Evolutionary conservation across 1,140 invertebrate genomes (phyloP).

Genomic region (Leptonema lineaticorne): DNA sequence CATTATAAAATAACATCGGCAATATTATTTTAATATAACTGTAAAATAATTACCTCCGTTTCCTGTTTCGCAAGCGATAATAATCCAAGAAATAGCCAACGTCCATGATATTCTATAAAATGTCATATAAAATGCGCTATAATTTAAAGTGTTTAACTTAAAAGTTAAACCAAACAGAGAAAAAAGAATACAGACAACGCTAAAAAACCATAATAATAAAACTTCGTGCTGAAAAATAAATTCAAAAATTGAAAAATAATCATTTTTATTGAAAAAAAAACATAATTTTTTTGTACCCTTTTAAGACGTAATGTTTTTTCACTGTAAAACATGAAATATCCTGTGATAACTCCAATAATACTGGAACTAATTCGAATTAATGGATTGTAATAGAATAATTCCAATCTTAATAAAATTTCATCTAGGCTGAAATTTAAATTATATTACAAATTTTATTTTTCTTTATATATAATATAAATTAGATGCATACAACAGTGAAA

Average conservation of each 20-base stretch:
- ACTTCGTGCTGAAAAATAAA: not conserved
- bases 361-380: conserved; percentile 58
- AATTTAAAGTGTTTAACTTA: conserved; percentile 42
- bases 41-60: conserved; percentile 51
- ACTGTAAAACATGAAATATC: conserved; percentile 48
- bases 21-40: conserved; percentile 12
- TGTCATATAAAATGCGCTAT: conserved; percentile 49
- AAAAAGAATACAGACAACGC: too few relatives aligned
- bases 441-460: not conserved
- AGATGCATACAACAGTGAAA: not conserved
- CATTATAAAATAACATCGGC: not conserved
- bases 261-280: not conserved
- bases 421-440: conserved; percentile 43
- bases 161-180: not conserved
- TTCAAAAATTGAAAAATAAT: not conserved
- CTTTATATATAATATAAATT: not conserved
- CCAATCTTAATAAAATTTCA: conserved; percentile 47
- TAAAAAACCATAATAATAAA: not conserved
- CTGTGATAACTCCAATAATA: conserved; percentile 53
- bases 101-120: conserved; percentile 54
- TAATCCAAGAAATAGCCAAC: conserved; percentile 53
- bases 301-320: conserved; percentile 47
- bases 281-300: not conserved
- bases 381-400: conserved; percentile 54
- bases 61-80: conserved; percentile 55